Evolutionary conservation across 2,797 vertebrate species (phyloP), one percentile per base, ranked within the genome.

Genomic region (Artibeus jamaicensis): DNA sequence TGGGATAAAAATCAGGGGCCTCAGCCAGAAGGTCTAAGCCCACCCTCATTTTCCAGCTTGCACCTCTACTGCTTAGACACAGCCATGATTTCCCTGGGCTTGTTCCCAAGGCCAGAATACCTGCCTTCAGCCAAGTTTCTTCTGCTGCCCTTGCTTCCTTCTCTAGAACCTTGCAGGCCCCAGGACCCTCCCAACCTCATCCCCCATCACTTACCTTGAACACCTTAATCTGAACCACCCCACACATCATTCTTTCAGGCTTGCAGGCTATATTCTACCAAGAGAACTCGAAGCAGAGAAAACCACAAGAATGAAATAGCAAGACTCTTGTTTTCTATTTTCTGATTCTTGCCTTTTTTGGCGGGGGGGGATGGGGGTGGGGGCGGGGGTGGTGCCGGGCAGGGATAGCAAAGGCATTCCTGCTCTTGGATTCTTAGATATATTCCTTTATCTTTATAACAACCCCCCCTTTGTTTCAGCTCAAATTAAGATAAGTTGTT

Each of bases 381-480:
- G 22, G 8, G 11, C 0, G 3, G n/a, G 21, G 4, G 10, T 0
- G 4, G 18, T 22, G 22, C 14, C 1, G 21, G 9, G 19, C 0
- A 3, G 18, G 18, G 42, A 6, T 1, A 22, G 6, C 5, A 18
- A 65, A 87, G 39, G n/a, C 11, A 59, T 34, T 48, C 55, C 29
- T 70, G 53, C 18, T 53, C 24, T 57, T 57, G n/a, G 79, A 22
- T 70, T 67, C 48, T 77, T 57, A 6, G 10, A 78, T n/a, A n/a
- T 11, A 26, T 57, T 81, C 65, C 74, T 76, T 0, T 9, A 78
- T 50, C 26, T 78, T 79, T 82, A 71, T 15, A n/a, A 55, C 3
- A 62, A 29, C 48, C 12, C 19, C n/a, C 18, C 8, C 68, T 59
- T 68, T 19, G 24, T 26, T 59, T 59, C 29, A 10, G 26, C 24